phyloP scores from a whole-genome alignment of 1,140 invertebrate genomes.

The Drosophila watanabei region DNA sequence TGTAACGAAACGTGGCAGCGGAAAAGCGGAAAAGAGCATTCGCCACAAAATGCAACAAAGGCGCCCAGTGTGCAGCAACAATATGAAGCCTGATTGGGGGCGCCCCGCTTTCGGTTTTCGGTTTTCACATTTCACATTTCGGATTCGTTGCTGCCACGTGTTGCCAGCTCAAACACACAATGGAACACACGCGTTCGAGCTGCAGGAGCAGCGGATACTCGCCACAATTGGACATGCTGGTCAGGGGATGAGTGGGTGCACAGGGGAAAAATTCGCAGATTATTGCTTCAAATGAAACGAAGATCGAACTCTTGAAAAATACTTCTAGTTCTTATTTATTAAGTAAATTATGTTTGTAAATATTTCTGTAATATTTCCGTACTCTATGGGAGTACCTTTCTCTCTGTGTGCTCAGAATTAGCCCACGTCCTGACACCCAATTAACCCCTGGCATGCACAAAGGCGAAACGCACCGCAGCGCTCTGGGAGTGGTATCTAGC shows the following conservation, averaged over 20 bases:
- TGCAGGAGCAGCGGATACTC: constrained; percentile 40
- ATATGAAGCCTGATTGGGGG: constrained; percentile 39
- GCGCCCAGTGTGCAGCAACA: constrained; percentile 51
- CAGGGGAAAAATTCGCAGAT: not conserved
- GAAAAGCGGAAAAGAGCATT: constrained; percentile 48
- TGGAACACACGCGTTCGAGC: constrained; percentile 34
- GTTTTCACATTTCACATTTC: constrained; percentile 25
- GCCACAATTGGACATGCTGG: constrained; percentile 43
- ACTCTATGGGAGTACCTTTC: not conserved
- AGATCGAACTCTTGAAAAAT: not conserved
- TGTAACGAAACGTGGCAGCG: constrained; percentile 55
- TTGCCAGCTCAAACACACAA: constrained; percentile 60
- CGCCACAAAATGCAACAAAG: constrained; percentile 40
- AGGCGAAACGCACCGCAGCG: constrained; percentile 3
- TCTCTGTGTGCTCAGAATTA: constrained; percentile 31
- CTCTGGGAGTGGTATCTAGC: constrained; percentile 26
- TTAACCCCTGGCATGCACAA: constrained; percentile 60
- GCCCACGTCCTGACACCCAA: constrained; percentile 68
- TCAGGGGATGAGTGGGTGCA: constrained; percentile 1
- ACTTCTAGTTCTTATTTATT: too few species aligned
- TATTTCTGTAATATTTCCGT: not conserved
- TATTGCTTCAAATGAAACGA: not conserved
- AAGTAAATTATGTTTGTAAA: not conserved
- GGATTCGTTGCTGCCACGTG: constrained; percentile 72
- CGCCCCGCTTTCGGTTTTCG: constrained; percentile 15